Evolutionary conservation across 2,797 vertebrate genomes (phyloP).

Genomic region (Notoglanidium macrostoma): DNA sequence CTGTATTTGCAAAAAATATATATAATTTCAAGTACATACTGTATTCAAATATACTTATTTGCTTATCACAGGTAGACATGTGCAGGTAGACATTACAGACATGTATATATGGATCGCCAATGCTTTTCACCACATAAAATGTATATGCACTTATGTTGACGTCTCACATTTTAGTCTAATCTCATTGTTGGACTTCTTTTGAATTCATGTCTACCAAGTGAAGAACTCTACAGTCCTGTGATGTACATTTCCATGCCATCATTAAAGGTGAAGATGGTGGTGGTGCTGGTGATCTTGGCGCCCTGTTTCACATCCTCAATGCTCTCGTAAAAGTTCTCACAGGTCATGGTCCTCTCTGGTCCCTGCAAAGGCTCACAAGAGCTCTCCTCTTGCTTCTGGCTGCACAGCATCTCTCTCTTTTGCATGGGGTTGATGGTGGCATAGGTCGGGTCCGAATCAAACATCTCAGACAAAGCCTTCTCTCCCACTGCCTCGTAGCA

Average conservation of each 20-base stretch:
- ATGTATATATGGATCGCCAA: not conserved
- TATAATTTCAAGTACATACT: not conserved
- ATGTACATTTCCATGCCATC: constrained; percentile 85
- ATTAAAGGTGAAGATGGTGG: constrained; percentile 83
- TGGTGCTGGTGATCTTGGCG: constrained; percentile 72
- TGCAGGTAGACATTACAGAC: not conserved
- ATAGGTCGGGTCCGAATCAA: constrained; percentile 73
- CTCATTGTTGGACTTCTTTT: constrained; percentile 3
- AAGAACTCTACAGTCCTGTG: constrained; percentile 74
- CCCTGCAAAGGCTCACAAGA: constrained; percentile 42
- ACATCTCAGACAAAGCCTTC: constrained; percentile 69
- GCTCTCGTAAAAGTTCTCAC: constrained; percentile 80
- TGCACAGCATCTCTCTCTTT: constrained; percentile 70
- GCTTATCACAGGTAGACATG: not conserved
- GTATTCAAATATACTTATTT: constrained; percentile 38
- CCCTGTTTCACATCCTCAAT: constrained; percentile 78
- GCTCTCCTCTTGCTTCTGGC: constrained; percentile 64
- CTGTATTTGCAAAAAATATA: not conserved
- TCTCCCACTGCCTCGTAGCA: constrained; percentile 76
- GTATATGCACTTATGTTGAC: not conserved
- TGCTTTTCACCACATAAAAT: not conserved
- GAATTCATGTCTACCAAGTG: constrained; percentile 5
- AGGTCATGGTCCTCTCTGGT: constrained; percentile 64
- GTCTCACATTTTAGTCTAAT: constrained; percentile 1
- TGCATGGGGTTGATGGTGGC: constrained; percentile 74